Percentiles rank a stretch among this genome's conserved stretches.
phyloP scores from a whole-genome alignment of 2,888 invertebrate genomes.

The Himalopsyche tibetana region DNA sequence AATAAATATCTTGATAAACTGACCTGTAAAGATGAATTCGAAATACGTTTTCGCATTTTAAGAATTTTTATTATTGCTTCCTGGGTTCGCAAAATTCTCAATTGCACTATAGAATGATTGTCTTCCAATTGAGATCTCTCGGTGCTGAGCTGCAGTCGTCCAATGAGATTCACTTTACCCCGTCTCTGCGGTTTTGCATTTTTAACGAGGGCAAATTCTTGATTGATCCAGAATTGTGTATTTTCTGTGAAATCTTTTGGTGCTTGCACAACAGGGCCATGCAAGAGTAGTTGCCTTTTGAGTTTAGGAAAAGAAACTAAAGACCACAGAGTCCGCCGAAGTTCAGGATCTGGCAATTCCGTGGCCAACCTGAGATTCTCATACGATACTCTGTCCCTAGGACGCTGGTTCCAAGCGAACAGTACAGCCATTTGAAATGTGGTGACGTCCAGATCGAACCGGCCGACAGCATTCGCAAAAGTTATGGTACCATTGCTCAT shows the following conservation, averaged over 20 bases:
- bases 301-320: slow-evolving; percentile 97
- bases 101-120: slow-evolving; percentile 98
- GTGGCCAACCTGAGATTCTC: slow-evolving; percentile 97
- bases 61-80: slow-evolving; percentile 99
- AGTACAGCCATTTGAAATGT: slow-evolving; percentile 99
- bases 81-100: slow-evolving; percentile 94
- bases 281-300: slow-evolving; percentile 92
- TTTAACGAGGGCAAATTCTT: slow-evolving; percentile 96
- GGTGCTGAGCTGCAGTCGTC: slow-evolving; percentile 95
- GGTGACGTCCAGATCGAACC: slow-evolving; percentile 98
- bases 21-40: slow-evolving; percentile 94
- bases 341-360: slow-evolving; percentile 95
- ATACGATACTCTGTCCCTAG: slow-evolving; percentile 94
- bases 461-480: slow-evolving; percentile 93
- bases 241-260: slow-evolving; percentile 96
- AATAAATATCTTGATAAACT: slow-evolving; percentile 45
- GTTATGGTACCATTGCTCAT: slow-evolving; percentile 99
- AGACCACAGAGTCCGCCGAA: slow-evolving; percentile 96
- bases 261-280: slow-evolving; percentile 87
- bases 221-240: slow-evolving; percentile 97
- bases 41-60: slow-evolving; percentile 97
- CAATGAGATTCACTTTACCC: slow-evolving; percentile 97
- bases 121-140: slow-evolving; percentile 97
- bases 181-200: slow-evolving; percentile 95
- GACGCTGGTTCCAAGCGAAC: slow-evolving; percentile 99